phyloP scores from a whole-genome alignment of 2,888 invertebrate species.

The Drosophila yooni region DNA sequence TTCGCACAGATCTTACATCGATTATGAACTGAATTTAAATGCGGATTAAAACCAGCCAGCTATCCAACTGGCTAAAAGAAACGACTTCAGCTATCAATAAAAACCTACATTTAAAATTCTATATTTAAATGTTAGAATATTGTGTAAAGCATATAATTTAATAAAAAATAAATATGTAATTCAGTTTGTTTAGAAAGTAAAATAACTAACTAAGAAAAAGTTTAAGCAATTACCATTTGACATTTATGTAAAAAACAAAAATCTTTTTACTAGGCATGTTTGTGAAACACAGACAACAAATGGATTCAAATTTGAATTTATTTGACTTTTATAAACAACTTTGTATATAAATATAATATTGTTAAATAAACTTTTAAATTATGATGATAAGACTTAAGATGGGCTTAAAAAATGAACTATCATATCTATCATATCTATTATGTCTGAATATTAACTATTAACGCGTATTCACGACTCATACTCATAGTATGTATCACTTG shows the following conservation, averaged over 20 bases:
- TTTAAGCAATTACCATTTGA: background rate
- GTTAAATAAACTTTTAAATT: background rate
- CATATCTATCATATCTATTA: background rate
- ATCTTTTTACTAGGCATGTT: background rate
- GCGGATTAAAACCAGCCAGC: background rate
- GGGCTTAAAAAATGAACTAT: background rate
- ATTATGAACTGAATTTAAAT: slow-evolving; percentile 28
- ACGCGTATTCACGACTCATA: slow-evolving; percentile 15
- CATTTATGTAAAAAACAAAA: background rate
- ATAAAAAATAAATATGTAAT: background rate
- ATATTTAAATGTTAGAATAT: background rate
- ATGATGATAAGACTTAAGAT: background rate
- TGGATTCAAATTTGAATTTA: background rate
- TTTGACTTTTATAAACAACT: background rate
- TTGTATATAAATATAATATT: background rate
- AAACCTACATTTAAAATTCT: background rate
- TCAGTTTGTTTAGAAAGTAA: background rate
- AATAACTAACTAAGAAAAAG: background rate
- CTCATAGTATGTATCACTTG: slow-evolving; percentile 42
- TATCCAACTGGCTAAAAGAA: background rate
- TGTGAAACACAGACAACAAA: background rate
- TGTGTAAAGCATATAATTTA: background rate
- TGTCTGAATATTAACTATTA: background rate
- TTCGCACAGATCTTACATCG: slow-evolving; percentile 15
- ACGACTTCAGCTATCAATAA: background rate